phyloP scores from a whole-genome alignment of 1,140 invertebrate species.

The Zaprionus tsacasi region DNA sequence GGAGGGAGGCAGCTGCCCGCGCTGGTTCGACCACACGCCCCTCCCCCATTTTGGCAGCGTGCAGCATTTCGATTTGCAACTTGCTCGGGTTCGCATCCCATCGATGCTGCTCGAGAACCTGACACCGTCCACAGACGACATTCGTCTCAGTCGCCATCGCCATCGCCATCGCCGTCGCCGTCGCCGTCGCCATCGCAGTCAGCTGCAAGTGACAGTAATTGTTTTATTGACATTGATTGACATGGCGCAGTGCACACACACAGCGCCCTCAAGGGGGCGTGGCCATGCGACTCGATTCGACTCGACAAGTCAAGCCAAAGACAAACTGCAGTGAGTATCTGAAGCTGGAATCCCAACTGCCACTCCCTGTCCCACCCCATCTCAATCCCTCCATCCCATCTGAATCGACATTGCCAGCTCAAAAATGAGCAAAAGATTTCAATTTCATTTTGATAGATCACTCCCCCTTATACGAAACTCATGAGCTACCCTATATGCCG shows the following conservation, averaged over 20 bases:
- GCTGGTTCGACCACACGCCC: background rate
- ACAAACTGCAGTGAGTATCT: constrained; percentile 73
- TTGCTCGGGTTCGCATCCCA: constrained; percentile 18
- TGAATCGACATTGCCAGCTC: constrained; percentile 58
- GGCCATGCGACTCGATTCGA: constrained; percentile 7
- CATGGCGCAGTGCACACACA: constrained; percentile 46
- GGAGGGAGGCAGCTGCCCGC: background rate
- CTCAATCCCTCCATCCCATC: constrained; percentile 34
- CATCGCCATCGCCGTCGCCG: background rate
- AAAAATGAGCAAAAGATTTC: constrained; percentile 83
- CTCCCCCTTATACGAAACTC: constrained; percentile 11
- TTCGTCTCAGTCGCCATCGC: constrained; percentile 42
- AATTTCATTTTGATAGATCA: constrained; percentile 82
- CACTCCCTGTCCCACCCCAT: background rate
- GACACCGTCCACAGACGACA: constrained; percentile 62
- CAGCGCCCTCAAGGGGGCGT: background rate
- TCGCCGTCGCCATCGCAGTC: constrained; percentile 30
- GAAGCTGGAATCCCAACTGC: constrained; percentile 19
- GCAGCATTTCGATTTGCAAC: constrained; percentile 4
- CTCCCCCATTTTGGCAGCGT: background rate
- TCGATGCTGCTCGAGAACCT: constrained; percentile 51
- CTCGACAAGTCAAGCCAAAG: constrained; percentile 73
- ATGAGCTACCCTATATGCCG: constrained; percentile 16
- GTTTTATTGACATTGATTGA: constrained; percentile 84
- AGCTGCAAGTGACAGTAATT: constrained; percentile 83